Percentiles rank a stretch among this genome's conserved stretches.
Conservation (phyloP, 2,888 invertebrate species). For the Mimas tiliae region DNA sequence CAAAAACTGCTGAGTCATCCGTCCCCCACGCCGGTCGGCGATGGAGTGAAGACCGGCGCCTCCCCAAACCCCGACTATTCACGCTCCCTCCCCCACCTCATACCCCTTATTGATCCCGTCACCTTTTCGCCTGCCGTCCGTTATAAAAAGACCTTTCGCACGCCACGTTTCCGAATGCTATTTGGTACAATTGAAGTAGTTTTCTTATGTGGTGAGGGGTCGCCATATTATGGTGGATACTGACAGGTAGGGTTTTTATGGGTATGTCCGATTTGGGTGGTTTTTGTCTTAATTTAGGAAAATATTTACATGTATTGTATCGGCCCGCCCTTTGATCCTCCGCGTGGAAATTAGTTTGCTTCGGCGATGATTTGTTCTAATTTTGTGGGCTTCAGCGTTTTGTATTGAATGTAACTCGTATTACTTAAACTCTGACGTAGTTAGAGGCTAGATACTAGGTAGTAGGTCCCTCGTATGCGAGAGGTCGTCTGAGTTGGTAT, state of each 20-base stretch:
- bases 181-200: conserved; percentile 36
- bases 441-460: neutral
- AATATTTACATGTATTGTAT: conserved; percentile 26
- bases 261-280: neutral
- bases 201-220: conserved; percentile 34
- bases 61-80: conserved; percentile 25
- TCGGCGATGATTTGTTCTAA: conserved; percentile 8
- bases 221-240: conserved; percentile 36
- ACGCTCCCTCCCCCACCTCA: conserved; percentile 31
- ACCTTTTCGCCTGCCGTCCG: conserved; percentile 44
- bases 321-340: conserved; percentile 19
- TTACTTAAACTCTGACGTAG: neutral
- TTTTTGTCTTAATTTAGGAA: conserved; percentile 28
- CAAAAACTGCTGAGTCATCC: conserved; percentile 35
- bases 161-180: conserved; percentile 30
- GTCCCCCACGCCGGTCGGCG: conserved; percentile 23
- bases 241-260: conserved; percentile 23
- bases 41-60: neutral
- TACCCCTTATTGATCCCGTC: conserved; percentile 58
- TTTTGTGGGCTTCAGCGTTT: neutral
- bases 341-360: conserved; percentile 12
- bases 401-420: neutral
- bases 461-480: too few species aligned
- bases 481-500: too few species aligned
- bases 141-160: conserved; percentile 41